phyloP scores from a whole-genome alignment of 2,113 vertebrate genomes.

The Pithys albifrons region DNA sequence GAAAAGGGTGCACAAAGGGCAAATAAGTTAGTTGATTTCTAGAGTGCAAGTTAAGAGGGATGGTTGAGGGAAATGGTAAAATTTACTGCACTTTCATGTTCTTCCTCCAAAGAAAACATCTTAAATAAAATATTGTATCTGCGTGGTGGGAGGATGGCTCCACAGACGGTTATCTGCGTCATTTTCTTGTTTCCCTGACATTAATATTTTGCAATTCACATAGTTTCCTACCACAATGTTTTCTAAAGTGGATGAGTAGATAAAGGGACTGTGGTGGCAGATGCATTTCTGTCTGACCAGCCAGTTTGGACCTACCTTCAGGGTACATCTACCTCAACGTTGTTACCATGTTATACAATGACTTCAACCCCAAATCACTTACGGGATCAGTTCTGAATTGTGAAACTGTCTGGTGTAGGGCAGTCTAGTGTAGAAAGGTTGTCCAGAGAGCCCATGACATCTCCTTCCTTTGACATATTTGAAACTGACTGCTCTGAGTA shows the following conservation, averaged over 20 bases:
- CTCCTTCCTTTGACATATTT: not conserved
- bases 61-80: conserved; percentile 1
- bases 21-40: conserved; percentile 17
- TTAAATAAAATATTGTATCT: conserved; percentile 24
- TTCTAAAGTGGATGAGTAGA: not conserved
- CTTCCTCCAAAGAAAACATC: conserved; percentile 28
- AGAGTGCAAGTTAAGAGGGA: not conserved
- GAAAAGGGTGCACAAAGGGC: conserved; percentile 40
- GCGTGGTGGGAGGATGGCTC: not conserved
- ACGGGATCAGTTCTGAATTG: not conserved
- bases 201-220: conserved; percentile 44
- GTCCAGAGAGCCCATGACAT: not conserved
- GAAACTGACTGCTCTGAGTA: not conserved
- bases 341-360: not conserved
- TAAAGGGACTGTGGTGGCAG: not conserved
- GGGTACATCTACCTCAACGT: not conserved
- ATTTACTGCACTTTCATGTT: conserved; percentile 12
- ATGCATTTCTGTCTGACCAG: not conserved
- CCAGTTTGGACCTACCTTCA: not conserved
- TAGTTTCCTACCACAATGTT: conserved; percentile 43
- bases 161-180: conserved; percentile 9
- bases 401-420: not conserved
- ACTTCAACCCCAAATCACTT: not conserved
- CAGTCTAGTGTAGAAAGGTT: not conserved
- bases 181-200: conserved; percentile 37